Evolutionary conservation across 1,140 invertebrate species (phyloP).

Genomic region (Acyrthosiphon pisum): DNA sequence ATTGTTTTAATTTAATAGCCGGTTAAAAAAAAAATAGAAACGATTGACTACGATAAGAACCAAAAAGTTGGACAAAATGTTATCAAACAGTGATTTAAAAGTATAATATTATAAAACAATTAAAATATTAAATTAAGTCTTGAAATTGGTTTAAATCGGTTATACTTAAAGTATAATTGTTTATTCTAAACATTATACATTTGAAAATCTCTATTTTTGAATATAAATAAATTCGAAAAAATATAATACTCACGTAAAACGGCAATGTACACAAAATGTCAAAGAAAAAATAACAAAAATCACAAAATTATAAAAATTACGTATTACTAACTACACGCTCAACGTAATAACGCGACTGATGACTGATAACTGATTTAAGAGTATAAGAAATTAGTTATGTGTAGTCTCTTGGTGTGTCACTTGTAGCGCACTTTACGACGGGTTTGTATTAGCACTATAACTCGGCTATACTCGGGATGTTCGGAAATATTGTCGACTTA

Average conservation of each 20-base stretch:
- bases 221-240: not conserved
- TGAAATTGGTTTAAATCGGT: not conserved
- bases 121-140: not conserved
- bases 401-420: conserved; percentile 35
- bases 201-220: not conserved
- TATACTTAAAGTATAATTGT: not conserved
- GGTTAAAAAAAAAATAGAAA: not conserved
- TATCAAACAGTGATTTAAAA: not conserved
- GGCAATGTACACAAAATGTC: not conserved
- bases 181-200: not conserved
- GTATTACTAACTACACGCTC: not conserved
- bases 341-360: conserved; percentile 6
- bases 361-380: conserved; percentile 52
- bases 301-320: not conserved
- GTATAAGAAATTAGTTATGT: conserved; percentile 53
- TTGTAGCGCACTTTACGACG: conserved; percentile 42
- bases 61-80: not conserved
- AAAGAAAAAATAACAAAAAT: not conserved
- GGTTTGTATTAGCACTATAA: not conserved
- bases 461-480: conserved; percentile 21
- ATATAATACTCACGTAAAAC: conserved; percentile 16
- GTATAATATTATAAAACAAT: not conserved
- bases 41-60: not conserved
- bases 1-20: not conserved
- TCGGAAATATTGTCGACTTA: conserved; percentile 27